These are phyloP conservation scores for Drosophila macrothrix DNA, from an alignment of 2,888 invertebrate species.

Conservation along the genomic window DNA sequence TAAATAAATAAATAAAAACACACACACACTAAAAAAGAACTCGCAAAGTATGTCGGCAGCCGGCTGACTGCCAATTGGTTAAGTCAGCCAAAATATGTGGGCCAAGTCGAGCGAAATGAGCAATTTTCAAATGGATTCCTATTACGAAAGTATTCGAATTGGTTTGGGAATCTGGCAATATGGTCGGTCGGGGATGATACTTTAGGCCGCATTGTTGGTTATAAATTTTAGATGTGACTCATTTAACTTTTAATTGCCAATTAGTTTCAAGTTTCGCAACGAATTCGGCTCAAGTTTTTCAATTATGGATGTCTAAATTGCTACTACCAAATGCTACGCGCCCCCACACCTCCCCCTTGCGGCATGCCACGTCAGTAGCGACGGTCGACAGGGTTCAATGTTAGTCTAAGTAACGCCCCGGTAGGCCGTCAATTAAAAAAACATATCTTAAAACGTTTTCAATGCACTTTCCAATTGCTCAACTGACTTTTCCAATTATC, in stretches of 20 bases:
- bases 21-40: neutral
- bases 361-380: neutral
- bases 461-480: conserved; percentile 32
- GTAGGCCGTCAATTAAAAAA: conserved; percentile 45
- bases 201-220: conserved; percentile 14
- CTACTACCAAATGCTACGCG: conserved; percentile 23
- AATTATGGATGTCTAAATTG: conserved; percentile 61
- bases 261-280: conserved; percentile 59
- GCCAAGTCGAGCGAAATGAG: conserved; percentile 26
- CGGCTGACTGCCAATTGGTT: neutral
- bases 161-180: conserved; percentile 33
- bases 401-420: conserved; percentile 14
- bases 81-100: conserved; percentile 20
- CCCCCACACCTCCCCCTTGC: neutral
- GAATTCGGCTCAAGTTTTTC: conserved; percentile 59
- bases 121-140: conserved; percentile 26
- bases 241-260: conserved; percentile 64
- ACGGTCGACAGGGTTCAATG: conserved; percentile 4
- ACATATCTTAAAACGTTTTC: conserved; percentile 7
- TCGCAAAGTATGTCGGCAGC: neutral
- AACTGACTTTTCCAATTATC: conserved; percentile 16
- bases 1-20: too few relatives aligned
- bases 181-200: conserved; percentile 16
- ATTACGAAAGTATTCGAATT: conserved; percentile 33
- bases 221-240: conserved; percentile 58